Evolutionary conservation across 2,797 vertebrate genomes (phyloP), one percentile per base, ranked within the genome.

Genomic region (Eulemur albifrons): DNA sequence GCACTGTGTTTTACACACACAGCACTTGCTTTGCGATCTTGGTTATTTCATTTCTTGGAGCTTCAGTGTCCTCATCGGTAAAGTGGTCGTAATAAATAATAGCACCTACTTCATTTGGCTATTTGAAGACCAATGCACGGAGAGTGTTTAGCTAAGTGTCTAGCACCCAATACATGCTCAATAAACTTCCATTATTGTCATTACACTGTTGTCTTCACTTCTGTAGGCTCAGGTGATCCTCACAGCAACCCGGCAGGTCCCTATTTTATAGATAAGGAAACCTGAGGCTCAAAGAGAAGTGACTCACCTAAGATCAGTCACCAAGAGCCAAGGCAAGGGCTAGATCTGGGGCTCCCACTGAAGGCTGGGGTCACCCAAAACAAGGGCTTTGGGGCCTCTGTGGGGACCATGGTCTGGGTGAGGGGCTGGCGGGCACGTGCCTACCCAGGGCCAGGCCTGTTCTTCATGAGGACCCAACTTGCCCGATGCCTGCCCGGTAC

Each of bases 401-500:
- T 65, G 32, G 77, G 67, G 54, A n/a, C 75, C 30, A 4, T 8
- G 27, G 82, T 21, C 59, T 48, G 54, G 75, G 40, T 57, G 2
- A 88, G 63, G 72, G 54, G 50, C 52, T 10, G 61, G 67, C 12
- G 45, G 23, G 72, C 27, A 63, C 2, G 0, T 4, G 32, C 14
- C 8, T 15, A 27, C 40, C 5, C 1, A 57, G 12, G 45, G 38
- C 30, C 5, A 48, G 80, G 23, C 25, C n/a, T 30, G 14, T 35
- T 52, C n/a, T 32, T 32, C 0, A 0, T 14, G 50, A n/a, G 89
- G 90, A 32, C 38, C 4, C 38, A 75, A 20, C 13, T 65, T 7
- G 20, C 25, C 35, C 35, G 27, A 48, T 30, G 32, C 87, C 48
- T 1, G 4, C 10, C 0, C 0, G n/a, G 48, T 94, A 99, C 99